phyloP scores from a whole-genome alignment of 2,113 vertebrate genomes.

The Heterocephalus glaber region DNA sequence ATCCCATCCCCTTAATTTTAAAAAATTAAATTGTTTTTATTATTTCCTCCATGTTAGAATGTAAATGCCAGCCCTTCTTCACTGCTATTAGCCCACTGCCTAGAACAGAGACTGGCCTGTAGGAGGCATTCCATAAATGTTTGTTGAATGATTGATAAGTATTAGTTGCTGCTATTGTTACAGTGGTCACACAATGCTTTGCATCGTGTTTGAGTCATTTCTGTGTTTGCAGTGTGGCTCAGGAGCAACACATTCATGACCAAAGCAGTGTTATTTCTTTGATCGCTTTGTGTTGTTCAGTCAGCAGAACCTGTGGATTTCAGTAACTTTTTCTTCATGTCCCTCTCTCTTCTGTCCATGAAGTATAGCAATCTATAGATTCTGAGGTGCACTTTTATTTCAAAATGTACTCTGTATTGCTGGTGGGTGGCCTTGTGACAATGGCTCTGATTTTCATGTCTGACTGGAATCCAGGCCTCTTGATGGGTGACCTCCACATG shows the following conservation, averaged over 20 bases:
- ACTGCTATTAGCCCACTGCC: not conserved
- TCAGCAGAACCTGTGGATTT: not conserved
- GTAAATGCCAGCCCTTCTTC: not conserved
- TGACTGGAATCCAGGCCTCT: not conserved
- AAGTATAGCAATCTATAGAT: not conserved
- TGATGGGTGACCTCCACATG: rapidly evolving
- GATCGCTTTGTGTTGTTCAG: not conserved
- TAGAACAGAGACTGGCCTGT: not conserved
- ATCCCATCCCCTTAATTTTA: not conserved
- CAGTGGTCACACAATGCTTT: not conserved
- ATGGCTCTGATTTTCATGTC: not conserved
- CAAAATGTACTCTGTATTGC: not conserved
- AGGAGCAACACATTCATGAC: not conserved
- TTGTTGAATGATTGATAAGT: not conserved
- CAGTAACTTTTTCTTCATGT: not conserved
- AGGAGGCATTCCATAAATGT: not conserved
- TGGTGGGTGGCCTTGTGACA: not conserved
- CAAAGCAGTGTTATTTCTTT: not conserved
- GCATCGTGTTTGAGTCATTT: not conserved
- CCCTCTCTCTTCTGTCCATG: not conserved
- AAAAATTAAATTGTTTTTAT: not conserved
- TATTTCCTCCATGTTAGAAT: not conserved
- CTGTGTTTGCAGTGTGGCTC: not conserved
- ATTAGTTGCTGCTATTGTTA: not conserved
- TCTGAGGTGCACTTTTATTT: not conserved